Conservation (phyloP, 2,113 vertebrate species). For the Crypturellus undulatus region DNA sequence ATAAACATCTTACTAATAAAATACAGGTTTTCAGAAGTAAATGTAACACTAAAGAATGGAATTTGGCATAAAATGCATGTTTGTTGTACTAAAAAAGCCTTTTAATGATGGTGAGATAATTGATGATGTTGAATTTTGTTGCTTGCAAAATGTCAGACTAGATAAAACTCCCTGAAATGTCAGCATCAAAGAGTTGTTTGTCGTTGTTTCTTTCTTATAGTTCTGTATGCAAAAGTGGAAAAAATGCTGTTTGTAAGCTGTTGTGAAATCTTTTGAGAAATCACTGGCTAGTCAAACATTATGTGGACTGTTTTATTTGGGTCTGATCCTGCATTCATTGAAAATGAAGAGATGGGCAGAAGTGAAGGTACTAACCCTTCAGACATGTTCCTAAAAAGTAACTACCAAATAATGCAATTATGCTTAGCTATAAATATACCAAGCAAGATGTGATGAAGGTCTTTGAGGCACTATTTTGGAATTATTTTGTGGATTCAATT, state of each 20-base stretch:
- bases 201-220: background rate
- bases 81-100: background rate
- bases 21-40: background rate
- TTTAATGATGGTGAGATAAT: background rate
- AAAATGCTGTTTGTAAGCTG: background rate
- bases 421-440: background rate
- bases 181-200: background rate
- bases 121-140: background rate
- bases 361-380: background rate
- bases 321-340: background rate
- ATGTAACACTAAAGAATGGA: background rate
- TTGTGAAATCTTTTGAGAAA: background rate
- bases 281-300: background rate
- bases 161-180: background rate
- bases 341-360: background rate
- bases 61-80: background rate
- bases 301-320: background rate
- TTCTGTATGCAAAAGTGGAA: background rate
- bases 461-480: background rate
- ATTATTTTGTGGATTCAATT: background rate
- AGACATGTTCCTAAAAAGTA: background rate
- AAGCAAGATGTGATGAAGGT: background rate
- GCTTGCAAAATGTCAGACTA: background rate
- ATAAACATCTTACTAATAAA: background rate
- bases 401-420: background rate